Base-by-base conservation (phyloP, 2,797 vertebrate species). In the Xenentodon cancila region DNA sequence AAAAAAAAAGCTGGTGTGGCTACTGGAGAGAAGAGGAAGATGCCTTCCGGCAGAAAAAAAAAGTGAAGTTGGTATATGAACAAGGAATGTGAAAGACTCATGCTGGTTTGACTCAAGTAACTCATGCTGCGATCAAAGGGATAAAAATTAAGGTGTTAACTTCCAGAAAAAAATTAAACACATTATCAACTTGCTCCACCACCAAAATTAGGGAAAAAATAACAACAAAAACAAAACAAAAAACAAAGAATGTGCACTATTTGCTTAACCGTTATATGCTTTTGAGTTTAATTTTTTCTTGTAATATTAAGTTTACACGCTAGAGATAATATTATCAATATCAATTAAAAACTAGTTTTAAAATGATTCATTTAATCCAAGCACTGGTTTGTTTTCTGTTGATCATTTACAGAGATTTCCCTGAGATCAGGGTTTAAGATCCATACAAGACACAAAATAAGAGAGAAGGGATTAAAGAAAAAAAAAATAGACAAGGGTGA, bases 401-500 rank as follows among this genome's bases (percentile, higher is more conserved):
- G 17, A 77, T 57, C 51, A 71, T 72, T 77, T 58, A 63, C 68
- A 61, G 77, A 64, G 69, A 78, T 79, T 84, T 79, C 1, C 70
- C 66, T 81, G 50, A 78, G 62, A 90, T 82, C 68, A 70, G 59
- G 75, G 53, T 76, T 71, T 60, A 79, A 69, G 75, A 79, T 81
- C 79, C 77, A 72, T 76, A 78, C 52, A 83, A 71, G 85, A 84
- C 77, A 90, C 77, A 76, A 84, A 77, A 82, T 45, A 88, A 84
- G 73, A 80, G 84, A 80, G 79, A 85, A 88, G 81, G 91, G 89
- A 82, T 90, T 30, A 91, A 87, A 25, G 25, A 25, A 76, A 90
- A 89, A 93, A 79, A 90, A 91, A 92, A n/a, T n/a, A n/a, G 92
- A 92, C 66, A 88, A 56, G 89, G 71, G 86, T 88, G 94, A 91